Conservation (phyloP, 2,113 vertebrate species). For the Oreocharis arfaki region DNA sequence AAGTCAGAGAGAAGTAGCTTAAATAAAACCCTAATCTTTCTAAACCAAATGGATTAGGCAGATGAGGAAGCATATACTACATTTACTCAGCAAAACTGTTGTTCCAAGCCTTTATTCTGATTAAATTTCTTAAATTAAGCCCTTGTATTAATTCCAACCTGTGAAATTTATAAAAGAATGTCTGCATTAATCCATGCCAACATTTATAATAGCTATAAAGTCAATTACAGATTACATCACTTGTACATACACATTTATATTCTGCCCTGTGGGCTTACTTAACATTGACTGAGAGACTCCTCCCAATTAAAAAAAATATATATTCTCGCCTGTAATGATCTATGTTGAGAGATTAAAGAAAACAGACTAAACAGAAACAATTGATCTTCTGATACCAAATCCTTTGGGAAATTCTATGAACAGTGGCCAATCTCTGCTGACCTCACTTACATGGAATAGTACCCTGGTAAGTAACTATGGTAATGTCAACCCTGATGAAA, state of each 20-base stretch:
- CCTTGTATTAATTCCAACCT: constrained; percentile 16
- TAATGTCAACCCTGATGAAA: background rate
- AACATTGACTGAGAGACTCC: background rate
- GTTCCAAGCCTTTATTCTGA: constrained; percentile 6
- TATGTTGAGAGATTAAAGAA: background rate
- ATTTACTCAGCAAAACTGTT: constrained; percentile 21
- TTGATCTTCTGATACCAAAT: background rate
- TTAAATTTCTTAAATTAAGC: constrained; percentile 30
- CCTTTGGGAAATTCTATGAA: background rate
- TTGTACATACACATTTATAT: background rate
- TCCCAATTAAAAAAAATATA: background rate
- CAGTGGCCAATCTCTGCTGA: background rate
- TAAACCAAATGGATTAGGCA: constrained; percentile 6
- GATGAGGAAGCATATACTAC: background rate
- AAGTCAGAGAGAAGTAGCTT: background rate
- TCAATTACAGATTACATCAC: constrained; percentile 12
- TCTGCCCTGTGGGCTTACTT: background rate
- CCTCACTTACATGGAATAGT: background rate
- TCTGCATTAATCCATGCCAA: constrained; percentile 20
- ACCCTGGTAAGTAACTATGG: background rate
- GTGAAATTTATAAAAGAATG: constrained; percentile 31
- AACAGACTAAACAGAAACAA: background rate
- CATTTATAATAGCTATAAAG: constrained; percentile 44
- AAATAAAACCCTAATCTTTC: background rate
- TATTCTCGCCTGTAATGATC: background rate